Percentiles rank a stretch among this genome's conserved stretches.
phyloP scores from a whole-genome alignment of 2,113 vertebrate genomes.

The Calypte anna region DNA sequence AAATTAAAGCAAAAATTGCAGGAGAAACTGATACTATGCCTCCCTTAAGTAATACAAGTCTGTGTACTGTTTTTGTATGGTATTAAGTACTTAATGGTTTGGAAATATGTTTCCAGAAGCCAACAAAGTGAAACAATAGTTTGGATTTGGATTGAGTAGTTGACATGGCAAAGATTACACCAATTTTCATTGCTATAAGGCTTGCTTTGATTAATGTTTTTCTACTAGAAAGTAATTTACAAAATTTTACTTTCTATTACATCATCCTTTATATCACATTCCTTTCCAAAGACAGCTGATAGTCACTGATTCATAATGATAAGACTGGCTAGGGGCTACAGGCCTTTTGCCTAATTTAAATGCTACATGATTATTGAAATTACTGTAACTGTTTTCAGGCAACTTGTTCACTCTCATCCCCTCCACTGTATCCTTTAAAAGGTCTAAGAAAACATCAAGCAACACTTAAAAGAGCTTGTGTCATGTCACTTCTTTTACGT shows the following conservation, averaged over 20 bases:
- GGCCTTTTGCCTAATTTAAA: background rate
- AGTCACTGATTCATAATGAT: background rate
- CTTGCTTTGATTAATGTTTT: background rate
- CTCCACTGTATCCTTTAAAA: background rate
- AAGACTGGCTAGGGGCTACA: background rate
- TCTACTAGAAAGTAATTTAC: background rate
- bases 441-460: background rate
- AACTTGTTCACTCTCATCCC: background rate
- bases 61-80: background rate
- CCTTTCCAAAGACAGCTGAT: background rate
- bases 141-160: background rate
- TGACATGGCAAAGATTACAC: background rate
- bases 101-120: background rate
- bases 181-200: background rate
- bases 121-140: background rate
- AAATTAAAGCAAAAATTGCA: conserved; percentile 3
- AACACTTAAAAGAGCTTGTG: background rate
- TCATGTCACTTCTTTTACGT: background rate
- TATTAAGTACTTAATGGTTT: background rate
- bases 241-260: background rate
- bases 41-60: background rate
- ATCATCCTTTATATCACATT: background rate
- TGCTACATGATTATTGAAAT: background rate
- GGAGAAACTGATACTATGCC: background rate
- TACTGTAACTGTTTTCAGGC: background rate